phyloP scores from a whole-genome alignment of 2,113 vertebrate genomes.

The Anas platyrhynchos region DNA sequence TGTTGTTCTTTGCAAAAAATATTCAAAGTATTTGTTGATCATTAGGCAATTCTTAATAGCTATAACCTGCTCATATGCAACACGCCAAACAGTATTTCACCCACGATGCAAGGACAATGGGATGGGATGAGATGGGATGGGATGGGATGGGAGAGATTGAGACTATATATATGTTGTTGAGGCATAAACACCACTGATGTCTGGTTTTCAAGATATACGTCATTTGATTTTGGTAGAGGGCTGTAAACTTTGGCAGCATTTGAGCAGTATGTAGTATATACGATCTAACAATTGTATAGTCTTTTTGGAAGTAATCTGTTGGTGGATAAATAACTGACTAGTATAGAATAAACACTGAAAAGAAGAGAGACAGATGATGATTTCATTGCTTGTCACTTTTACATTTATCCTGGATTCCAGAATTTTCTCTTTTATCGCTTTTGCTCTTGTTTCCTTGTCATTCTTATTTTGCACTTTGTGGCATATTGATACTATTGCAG shows the following conservation, averaged over 20 bases:
- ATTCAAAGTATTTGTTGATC: not conserved
- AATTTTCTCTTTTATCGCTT: not conserved
- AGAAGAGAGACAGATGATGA: not conserved
- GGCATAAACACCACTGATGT: not conserved
- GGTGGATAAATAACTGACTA: not conserved
- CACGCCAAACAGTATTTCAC: not conserved
- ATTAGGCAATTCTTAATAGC: not conserved
- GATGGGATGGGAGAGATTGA: not conserved
- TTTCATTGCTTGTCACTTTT: not conserved
- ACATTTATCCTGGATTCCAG: not conserved
- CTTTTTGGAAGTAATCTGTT: not conserved
- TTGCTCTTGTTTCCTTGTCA: not conserved
- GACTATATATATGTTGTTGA: accelerated
- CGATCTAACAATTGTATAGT: not conserved
- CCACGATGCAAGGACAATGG: not conserved
- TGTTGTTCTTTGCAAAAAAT: not conserved
- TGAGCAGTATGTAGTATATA: not conserved
- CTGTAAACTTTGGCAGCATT: not conserved
- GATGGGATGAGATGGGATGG: not conserved
- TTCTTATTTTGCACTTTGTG: not conserved
- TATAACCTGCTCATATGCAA: not conserved
- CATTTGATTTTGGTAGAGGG: not conserved
- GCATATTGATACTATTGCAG: not conserved
- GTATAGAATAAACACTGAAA: not conserved
- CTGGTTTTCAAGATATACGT: not conserved